Evolutionary conservation across 1,140 invertebrate species (phyloP).

Genomic region (Heliconius hewitsoni): DNA sequence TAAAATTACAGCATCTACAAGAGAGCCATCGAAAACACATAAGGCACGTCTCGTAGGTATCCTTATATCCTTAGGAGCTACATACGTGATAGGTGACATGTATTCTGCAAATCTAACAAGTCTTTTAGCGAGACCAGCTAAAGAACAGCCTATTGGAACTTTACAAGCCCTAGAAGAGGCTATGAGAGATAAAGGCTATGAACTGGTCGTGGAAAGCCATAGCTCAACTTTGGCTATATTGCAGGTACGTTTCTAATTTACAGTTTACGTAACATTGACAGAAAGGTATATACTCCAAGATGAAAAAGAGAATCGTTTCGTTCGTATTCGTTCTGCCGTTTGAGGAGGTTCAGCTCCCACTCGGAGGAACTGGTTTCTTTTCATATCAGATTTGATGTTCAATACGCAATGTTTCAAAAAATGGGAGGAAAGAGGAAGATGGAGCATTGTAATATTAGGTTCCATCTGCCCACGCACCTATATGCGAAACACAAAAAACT

Average conservation of each 20-base stretch:
- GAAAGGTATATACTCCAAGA: no score
- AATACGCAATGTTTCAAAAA: no score
- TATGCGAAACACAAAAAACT: not conserved
- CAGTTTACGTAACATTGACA: no score
- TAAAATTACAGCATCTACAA: conserved; percentile 68
- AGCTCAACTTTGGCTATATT: conserved; percentile 85
- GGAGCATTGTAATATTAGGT: no score
- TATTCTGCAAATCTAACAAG: conserved; percentile 88
- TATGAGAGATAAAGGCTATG: conserved; percentile 83
- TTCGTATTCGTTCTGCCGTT: no score
- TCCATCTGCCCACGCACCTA: no score
- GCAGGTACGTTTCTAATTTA: conserved; percentile 74
- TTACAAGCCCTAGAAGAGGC: conserved; percentile 83
- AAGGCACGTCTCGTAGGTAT: conserved; percentile 84
- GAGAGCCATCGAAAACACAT: conserved; percentile 82
- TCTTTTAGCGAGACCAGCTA: conserved; percentile 84
- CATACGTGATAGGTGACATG: conserved; percentile 87
- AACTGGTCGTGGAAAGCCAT: conserved; percentile 85
- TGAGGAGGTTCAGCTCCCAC: no score
- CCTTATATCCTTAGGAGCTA: conserved; percentile 84
- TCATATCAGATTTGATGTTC: no score
- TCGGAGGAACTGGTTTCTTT: no score
- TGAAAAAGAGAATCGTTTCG: no score
- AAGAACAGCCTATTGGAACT: conserved; percentile 84
- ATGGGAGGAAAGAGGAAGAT: no score